Conservation (phyloP, 2,797 vertebrate genomes). For the Bovichtus diacanthus region DNA sequence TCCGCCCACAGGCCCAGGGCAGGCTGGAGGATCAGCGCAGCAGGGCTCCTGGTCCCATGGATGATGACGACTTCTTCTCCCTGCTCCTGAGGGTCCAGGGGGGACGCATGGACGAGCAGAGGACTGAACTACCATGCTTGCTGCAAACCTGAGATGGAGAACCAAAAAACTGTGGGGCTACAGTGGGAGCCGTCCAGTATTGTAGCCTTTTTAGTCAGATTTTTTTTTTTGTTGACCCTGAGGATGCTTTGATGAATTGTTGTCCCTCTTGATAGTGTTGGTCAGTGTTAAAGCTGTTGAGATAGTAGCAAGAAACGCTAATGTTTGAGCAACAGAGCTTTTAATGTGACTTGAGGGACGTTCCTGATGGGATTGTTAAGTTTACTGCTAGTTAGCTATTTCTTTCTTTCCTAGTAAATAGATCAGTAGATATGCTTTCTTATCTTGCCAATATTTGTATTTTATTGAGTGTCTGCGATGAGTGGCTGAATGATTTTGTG, state of each 20-base stretch:
- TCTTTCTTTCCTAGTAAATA: not conserved
- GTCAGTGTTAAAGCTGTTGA: constrained; percentile 43
- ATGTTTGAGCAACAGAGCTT: constrained; percentile 50
- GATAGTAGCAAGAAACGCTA: constrained; percentile 36
- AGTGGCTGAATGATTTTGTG: constrained; percentile 36
- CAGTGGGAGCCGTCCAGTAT: constrained; percentile 16
- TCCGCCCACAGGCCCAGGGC: constrained; percentile 83
- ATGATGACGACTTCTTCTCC: constrained; percentile 92
- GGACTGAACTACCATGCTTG: constrained; percentile 84
- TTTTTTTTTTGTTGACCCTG: not conserved
- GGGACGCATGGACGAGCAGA: constrained; percentile 91
- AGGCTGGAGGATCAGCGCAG: constrained; percentile 91
- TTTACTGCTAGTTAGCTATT: constrained; percentile 33
- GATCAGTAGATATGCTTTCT: constrained; percentile 27
- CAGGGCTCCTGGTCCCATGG: constrained; percentile 89
- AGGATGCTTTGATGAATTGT: constrained; percentile 27
- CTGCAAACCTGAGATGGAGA: constrained; percentile 75
- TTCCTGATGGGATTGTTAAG: constrained; percentile 31
- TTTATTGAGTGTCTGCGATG: constrained; percentile 34
- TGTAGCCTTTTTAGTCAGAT: constrained; percentile 24
- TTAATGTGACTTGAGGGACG: constrained; percentile 8
- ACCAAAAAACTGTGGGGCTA: not conserved
- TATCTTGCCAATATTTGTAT: constrained; percentile 1
- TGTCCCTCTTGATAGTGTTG: constrained; percentile 1
- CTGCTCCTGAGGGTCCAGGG: constrained; percentile 90